A percentile compares a stretch with the other conserved stretches of the same genome.
These are phyloP conservation scores for Helicoverpa assulta DNA, from an alignment of 2,888 invertebrate species.

Conservation along the genomic window DNA sequence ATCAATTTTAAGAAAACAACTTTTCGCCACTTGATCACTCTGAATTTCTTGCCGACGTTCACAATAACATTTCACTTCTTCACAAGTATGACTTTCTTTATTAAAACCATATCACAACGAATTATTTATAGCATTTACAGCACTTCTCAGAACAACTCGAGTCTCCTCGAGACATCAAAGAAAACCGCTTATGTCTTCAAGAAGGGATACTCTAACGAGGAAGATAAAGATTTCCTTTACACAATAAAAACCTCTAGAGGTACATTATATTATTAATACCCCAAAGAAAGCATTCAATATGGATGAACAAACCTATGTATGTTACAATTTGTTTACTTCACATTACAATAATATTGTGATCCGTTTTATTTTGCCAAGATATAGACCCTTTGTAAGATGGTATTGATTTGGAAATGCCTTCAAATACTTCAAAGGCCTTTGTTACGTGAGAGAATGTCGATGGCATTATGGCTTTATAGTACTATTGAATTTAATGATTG, in stretches of 20 bases:
- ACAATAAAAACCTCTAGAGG: not conserved
- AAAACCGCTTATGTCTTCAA: slow-evolving; percentile 12
- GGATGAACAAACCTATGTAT: slow-evolving; percentile 42
- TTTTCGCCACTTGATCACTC: too few species aligned
- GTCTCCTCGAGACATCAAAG: slow-evolving; percentile 30
- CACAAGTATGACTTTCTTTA: not conserved
- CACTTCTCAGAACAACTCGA: slow-evolving; percentile 6
- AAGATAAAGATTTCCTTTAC: slow-evolving; percentile 22
- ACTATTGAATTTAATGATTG: slow-evolving; percentile 46
- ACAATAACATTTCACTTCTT: too few species aligned
- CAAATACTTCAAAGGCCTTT: slow-evolving; percentile 70
- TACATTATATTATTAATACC: slow-evolving; percentile 25
- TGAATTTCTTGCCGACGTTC: not conserved
- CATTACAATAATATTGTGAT: slow-evolving; percentile 68
- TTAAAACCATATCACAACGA: not conserved
- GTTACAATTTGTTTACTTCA: slow-evolving; percentile 51
- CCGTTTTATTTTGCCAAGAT: slow-evolving; percentile 67
- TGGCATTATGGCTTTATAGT: slow-evolving; percentile 50
- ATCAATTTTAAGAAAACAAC: too few species aligned
- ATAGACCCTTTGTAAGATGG: slow-evolving; percentile 65
- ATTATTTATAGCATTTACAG: not conserved
- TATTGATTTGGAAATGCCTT: slow-evolving; percentile 71
- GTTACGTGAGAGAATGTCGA: slow-evolving; percentile 62
- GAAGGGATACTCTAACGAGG: slow-evolving; percentile 27
- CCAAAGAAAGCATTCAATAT: slow-evolving; percentile 6